These are phyloP conservation scores for Araneus ventricosus DNA, from an alignment of 1,140 invertebrate species.

Conservation along the genomic window DNA sequence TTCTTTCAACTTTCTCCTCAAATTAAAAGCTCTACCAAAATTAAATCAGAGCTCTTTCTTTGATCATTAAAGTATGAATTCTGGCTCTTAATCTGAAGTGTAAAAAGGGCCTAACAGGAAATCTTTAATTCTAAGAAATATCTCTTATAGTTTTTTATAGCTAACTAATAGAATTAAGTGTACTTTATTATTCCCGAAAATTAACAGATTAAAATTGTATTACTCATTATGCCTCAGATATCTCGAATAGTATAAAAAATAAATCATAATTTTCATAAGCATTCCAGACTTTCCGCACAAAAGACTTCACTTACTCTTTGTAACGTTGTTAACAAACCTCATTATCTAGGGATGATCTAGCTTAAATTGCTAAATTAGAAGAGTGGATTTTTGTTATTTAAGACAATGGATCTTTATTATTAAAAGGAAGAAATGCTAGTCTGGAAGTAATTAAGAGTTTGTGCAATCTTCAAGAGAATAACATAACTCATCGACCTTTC, in stretches of 20 bases:
- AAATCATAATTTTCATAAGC: not conserved
- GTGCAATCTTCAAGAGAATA: no score
- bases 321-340: not conserved
- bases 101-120: not conserved
- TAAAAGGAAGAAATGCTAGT: not conserved
- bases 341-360: not conserved
- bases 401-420: not conserved
- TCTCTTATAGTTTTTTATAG: not conserved
- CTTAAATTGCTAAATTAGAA: not conserved
- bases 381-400: not conserved
- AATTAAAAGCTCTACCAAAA: conserved; percentile 48
- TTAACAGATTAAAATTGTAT: not conserved
- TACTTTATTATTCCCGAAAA: not conserved
- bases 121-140: not conserved
- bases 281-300: not conserved
- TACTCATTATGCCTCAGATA: not conserved
- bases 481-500: no score
- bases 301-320: not conserved
- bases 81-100: not conserved
- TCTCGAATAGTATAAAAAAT: not conserved
- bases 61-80: conserved; percentile 37
- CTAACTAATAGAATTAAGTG: not conserved
- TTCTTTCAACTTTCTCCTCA: not conserved
- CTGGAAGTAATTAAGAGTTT: no score
- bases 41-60: conserved; percentile 36